These are phyloP conservation scores for Samia ricini DNA, from an alignment of 1,140 invertebrate species.

Conservation along the genomic window DNA sequence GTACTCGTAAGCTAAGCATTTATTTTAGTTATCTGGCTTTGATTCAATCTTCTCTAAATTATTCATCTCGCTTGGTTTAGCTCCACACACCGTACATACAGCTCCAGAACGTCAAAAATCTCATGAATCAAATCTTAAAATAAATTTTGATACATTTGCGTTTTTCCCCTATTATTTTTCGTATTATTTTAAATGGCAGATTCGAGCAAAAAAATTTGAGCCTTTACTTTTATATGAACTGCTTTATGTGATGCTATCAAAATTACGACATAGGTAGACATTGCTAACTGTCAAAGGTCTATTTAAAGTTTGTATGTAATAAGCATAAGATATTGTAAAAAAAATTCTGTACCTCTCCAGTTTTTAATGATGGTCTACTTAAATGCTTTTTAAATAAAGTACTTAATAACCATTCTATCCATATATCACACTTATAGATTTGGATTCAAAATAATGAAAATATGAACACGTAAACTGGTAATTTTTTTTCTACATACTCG, in stretches of 20 bases:
- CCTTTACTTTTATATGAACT: neutral
- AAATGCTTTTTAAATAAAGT: neutral
- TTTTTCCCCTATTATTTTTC: neutral
- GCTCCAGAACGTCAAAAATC: neutral
- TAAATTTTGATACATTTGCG: neutral
- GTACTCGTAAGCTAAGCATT: conserved; percentile 22
- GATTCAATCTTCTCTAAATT: conserved; percentile 11
- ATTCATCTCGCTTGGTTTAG: conserved; percentile 1
- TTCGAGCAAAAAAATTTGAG: neutral
- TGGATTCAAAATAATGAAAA: neutral
- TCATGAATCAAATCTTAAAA: neutral
- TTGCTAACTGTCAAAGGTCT: neutral
- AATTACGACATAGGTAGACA: neutral
- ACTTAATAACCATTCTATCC: conserved; percentile 1
- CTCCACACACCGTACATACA: neutral
- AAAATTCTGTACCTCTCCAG: neutral
- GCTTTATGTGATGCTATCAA: neutral
- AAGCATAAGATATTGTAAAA: neutral
- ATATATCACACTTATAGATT: neutral
- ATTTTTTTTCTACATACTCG: neutral
- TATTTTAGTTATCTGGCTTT: conserved; percentile 9
- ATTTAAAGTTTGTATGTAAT: neutral
- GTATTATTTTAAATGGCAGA: neutral
- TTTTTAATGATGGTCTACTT: neutral
- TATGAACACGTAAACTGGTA: neutral